These are phyloP conservation scores for Drosophila leontia DNA, from an alignment of 1,140 invertebrate species.

Conservation along the genomic window DNA sequence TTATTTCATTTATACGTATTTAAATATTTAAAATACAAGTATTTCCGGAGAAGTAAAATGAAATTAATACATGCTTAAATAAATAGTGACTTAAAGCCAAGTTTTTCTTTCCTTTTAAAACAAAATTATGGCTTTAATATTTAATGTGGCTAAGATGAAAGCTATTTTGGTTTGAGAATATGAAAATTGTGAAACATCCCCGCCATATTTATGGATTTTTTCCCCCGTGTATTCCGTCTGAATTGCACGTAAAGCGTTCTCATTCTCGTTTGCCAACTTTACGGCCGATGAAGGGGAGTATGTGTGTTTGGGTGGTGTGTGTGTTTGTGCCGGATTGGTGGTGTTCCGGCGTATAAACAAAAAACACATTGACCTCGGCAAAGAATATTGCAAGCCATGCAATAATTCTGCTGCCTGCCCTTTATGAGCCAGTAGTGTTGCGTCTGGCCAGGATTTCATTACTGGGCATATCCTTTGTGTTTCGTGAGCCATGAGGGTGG, in stretches of 20 bases:
- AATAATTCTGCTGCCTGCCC: constrained; percentile 65
- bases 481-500: constrained; percentile 3
- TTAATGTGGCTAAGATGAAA: constrained; percentile 8
- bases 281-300: constrained; percentile 30
- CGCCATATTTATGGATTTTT: constrained; percentile 18
- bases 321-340: neutral
- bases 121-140: constrained; percentile 7
- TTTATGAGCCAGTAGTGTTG: constrained; percentile 46
- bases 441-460: constrained; percentile 60
- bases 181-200: neutral
- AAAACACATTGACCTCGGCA: constrained; percentile 70
- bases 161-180: neutral
- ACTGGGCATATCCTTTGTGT: constrained; percentile 18
- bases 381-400: constrained; percentile 68
- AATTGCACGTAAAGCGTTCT: constrained; percentile 47
- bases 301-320: neutral
- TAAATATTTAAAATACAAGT: neutral
- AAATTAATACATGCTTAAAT: neutral
- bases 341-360: constrained; percentile 51
- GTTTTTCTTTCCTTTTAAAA: neutral
- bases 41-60: too few relatives aligned
- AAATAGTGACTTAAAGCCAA: neutral
- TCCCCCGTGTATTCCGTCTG: constrained; percentile 13
- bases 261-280: constrained; percentile 63
- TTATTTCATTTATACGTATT: neutral